phyloP scores from a whole-genome alignment of 2,113 vertebrate genomes.

The Theristicus caerulescens region DNA sequence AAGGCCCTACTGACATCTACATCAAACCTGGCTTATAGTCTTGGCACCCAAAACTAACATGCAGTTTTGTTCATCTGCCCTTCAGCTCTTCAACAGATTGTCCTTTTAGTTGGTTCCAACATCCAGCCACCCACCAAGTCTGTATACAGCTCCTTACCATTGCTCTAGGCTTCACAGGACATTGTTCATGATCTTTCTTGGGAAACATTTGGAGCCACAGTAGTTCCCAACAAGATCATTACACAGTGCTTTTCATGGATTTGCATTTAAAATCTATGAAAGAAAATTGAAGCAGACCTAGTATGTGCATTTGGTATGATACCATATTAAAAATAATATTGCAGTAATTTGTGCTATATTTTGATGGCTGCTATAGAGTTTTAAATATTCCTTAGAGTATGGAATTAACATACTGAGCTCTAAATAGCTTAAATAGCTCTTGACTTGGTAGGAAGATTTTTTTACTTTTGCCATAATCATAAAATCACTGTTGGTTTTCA shows the following conservation, averaged over 20 bases:
- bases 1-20: neutral
- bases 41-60: neutral
- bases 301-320: neutral
- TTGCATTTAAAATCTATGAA: neutral
- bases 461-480: neutral
- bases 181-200: no score
- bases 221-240: neutral
- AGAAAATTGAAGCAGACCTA: neutral
- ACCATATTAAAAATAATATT: neutral
- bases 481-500: neutral
- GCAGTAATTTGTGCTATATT: neutral
- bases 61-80: neutral
- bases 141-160: neutral
- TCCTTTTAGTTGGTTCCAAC: neutral
- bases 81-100: neutral
- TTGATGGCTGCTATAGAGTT: neutral
- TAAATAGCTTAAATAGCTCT: neutral
- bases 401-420: neutral
- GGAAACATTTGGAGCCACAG: neutral
- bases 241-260: neutral
- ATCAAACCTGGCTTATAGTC: neutral
- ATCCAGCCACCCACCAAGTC: neutral
- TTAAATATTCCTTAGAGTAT: neutral
- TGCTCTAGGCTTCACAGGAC: neutral
- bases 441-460: neutral